These are phyloP conservation scores for Megathymus violae DNA, from an alignment of 1,140 invertebrate species.

Conservation along the genomic window DNA sequence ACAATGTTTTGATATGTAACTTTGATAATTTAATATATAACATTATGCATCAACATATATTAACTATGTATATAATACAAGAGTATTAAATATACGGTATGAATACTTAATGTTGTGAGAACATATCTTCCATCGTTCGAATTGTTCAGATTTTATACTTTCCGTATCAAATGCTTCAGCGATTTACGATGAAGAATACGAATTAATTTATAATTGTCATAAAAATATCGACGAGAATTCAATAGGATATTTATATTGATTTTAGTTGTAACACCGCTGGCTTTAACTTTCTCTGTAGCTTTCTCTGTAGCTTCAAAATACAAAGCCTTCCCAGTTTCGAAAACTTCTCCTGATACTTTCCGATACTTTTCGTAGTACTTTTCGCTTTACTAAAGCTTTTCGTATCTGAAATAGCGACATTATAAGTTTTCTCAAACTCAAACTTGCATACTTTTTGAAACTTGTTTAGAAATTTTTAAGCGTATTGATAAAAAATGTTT, in stretches of 20 bases:
- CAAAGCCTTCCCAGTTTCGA: background rate
- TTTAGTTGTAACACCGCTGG: background rate
- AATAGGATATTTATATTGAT: background rate
- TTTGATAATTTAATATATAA: too few relatives aligned
- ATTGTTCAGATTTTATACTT: too few relatives aligned
- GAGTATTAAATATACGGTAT: too few relatives aligned
- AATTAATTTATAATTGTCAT: too few relatives aligned
- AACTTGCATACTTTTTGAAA: background rate
- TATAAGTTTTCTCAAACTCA: slow-evolving; percentile 2
- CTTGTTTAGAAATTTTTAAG: background rate
- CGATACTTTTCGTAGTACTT: slow-evolving; percentile 15
- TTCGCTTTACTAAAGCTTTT: slow-evolving; percentile 14
- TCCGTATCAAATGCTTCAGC: too few relatives aligned
- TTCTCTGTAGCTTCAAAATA: slow-evolving; percentile 10
- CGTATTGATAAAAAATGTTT: background rate
- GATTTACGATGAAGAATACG: too few relatives aligned
- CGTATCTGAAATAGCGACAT: slow-evolving; percentile 24
- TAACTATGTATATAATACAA: too few relatives aligned
- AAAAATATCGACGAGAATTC: too few relatives aligned
- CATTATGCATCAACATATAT: too few relatives aligned
- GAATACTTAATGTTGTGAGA: too few relatives aligned
- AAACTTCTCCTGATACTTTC: slow-evolving; percentile 8
- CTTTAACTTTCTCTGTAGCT: slow-evolving; percentile 21
- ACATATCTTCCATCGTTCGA: too few relatives aligned
- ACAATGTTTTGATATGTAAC: too few relatives aligned